Evolutionary conservation across 2,797 vertebrate genomes (phyloP), one percentile per base, ranked within the genome.

Genomic region (Fundulus diaphanus): DNA sequence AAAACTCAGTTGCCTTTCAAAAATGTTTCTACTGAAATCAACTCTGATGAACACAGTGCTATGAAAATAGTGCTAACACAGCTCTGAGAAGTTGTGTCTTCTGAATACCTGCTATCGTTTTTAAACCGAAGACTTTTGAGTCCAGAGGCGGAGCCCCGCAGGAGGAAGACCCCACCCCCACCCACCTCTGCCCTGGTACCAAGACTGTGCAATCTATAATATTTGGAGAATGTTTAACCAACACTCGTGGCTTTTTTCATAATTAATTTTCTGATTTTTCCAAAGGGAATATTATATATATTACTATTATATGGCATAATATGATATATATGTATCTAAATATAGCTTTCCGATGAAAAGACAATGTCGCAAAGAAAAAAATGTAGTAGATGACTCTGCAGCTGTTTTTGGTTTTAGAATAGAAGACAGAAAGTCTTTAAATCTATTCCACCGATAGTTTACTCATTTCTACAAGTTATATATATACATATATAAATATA

Each of bases 191-290:
- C 91, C 90, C 88, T 89, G 88, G 90, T 89, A 89, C 89, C 89
- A 90, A 92, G 93, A 95, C 93, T 95, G 94, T 95, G 93, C 92
- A 93, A 93, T 93, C 92, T 93, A 94, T 90, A 94, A 92, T 92
- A 93, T 93, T 92, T 93, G 92, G 94, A 95, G 95, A 96, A 96
- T 96, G 95, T 96, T 95, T 93, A 95, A 96, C 94, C 95, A 95
- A 96, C 94, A 96, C 95, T 96, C 94, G 95, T 95, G 95, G 95
- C 95, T 96, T 96, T 94, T 96, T 95, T 95, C 94, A 94, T 93
- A 95, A 93, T 95, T 92, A 93, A 89, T 91, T 93, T 92, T 94
- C 93, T 81, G 91, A 80, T 93, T 94, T n/a, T 93, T 94, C 94
- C 92, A 95, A 94, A 94, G 92, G 93, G 90, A 94, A 92, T 91